Percentiles rank a stretch among this genome's conserved stretches.
Conservation (phyloP, 2,797 vertebrate species). For the Miopithecus talapoin region DNA sequence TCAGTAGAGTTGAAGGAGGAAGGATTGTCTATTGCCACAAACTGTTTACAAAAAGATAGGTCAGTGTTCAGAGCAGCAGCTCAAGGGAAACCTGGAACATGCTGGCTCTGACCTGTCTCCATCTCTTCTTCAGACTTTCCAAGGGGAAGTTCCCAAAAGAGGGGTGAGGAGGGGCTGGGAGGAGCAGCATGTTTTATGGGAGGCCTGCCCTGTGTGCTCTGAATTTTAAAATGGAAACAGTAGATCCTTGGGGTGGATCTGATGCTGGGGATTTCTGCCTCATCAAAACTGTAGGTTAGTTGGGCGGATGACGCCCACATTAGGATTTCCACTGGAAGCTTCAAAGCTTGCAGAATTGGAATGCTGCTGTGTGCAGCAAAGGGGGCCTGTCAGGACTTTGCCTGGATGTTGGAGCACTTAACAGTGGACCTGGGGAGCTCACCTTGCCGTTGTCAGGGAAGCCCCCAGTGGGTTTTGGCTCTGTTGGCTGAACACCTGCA, state of each 20-base stretch:
- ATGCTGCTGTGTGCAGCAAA: background rate
- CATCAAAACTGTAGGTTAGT: background rate
- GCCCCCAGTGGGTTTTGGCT: background rate
- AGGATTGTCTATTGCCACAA: background rate
- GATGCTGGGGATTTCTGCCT: conserved; percentile 35
- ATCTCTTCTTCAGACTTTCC: background rate
- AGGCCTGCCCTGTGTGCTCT: rapidly evolving
- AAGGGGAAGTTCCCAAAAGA: background rate
- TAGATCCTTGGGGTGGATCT: background rate
- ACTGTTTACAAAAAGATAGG: background rate
- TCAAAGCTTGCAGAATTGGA: background rate
- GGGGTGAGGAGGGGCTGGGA: background rate
- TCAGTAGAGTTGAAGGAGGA: background rate
- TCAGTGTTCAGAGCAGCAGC: background rate
- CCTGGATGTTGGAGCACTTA: background rate
- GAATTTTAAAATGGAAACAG: background rate
- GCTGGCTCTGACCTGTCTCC: background rate
- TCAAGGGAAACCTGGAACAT: background rate
- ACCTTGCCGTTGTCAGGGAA: background rate
- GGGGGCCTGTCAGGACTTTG: background rate
- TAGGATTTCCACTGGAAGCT: background rate
- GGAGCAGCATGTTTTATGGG: background rate
- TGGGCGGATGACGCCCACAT: conserved; percentile 1
- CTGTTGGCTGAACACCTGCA: background rate
- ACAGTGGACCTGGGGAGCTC: background rate